Evolutionary conservation across 2,888 invertebrate species (phyloP), one percentile per base, ranked within the genome.

Genomic region (Cryptophagus acutangulus): DNA sequence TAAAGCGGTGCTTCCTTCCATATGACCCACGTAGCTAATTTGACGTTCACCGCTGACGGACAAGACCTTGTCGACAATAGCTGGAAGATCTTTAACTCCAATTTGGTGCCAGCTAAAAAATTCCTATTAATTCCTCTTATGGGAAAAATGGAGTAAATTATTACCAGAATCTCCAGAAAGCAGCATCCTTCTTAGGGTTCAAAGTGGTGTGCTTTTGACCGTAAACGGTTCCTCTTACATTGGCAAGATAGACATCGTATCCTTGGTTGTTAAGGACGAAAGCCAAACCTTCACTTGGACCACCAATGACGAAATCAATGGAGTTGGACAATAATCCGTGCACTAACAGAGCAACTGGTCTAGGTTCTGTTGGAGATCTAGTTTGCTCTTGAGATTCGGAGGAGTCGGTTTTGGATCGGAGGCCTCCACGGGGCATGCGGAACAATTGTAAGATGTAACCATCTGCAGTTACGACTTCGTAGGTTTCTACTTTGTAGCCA

Each of bases 281-380:
- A 0, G 58, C 72, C 3, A 78, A 58, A 42, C 74, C 71, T 58
- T 81, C 78, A 17, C 71, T 62, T 0, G 73, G 79, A 4, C 83
- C 82, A 38, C 80, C 71, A 9, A 83, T 66, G 1, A 89, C 71
- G 82, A 83, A 90, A 60, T 82, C 81, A 0, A 82, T 79, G 0
- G 86, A 82, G 53, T 82, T 81, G 10, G 79, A 77, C 0, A 86
- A 68, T 2, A 91, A 67, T 0, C 91, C 91, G 58, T 88, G 88
- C 57, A 87, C 84, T 24, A 89, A 62, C 39, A 87, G 70, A 40
- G 79, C 81, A 8, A 74, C 84, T 51, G 55, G 71, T 54, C 51
- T 57, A 26, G 20, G n/a, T n/a, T n/a, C n/a, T n/a, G n/a, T n/a
- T n/a, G n/a, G n/a, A n/a, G n/a, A n/a, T n/a, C n/a, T n/a, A n/a